Evolutionary conservation across 2,113 vertebrate species (phyloP).

Genomic region (Aptenodytes forsteri): DNA sequence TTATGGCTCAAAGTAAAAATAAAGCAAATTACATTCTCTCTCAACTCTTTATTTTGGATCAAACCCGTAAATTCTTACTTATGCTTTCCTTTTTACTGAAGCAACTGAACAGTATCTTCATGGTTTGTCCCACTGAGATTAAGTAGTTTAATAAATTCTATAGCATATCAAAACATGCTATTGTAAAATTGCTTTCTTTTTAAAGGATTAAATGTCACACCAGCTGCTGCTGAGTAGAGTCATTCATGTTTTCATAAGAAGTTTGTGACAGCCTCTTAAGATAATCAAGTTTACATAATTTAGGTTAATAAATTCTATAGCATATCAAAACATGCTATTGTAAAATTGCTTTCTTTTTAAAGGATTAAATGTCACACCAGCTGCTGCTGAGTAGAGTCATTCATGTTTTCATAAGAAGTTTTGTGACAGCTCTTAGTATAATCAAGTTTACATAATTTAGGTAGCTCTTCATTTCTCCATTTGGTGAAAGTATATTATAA

Average conservation of each 20-base stretch:
- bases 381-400: constrained; percentile 6
- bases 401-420: constrained; percentile 10
- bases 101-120: background rate
- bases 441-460: constrained; percentile 29
- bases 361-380: background rate
- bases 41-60: background rate
- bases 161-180: background rate
- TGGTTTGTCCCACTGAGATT: background rate
- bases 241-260: background rate
- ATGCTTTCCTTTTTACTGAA: background rate
- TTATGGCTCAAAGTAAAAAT: background rate
- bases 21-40: background rate
- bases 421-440: background rate
- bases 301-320: background rate
- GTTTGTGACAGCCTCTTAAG: constrained; percentile 7
- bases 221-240: background rate
- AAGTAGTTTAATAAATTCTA: background rate
- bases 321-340: background rate
- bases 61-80: background rate
- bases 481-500: background rate
- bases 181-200: background rate
- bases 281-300: constrained; percentile 27
- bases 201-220: background rate
- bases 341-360: background rate
- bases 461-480: background rate